Conservation (phyloP, 2,888 invertebrate species). For the Drosophila nigricruria region DNA sequence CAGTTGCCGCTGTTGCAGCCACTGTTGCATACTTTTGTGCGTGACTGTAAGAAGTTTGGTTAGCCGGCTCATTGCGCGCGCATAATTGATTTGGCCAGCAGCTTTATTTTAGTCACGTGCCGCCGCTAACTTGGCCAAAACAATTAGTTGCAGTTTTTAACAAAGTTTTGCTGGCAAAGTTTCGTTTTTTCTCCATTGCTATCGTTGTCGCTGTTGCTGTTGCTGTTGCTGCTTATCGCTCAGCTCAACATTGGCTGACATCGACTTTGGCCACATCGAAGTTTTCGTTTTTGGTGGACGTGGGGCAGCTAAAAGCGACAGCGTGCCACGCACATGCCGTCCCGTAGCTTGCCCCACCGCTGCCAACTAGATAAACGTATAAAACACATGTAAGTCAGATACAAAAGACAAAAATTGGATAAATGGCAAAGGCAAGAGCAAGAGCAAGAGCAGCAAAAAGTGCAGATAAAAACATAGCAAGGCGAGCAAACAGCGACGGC, state of each 20-base stretch:
- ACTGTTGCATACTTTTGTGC: slow-evolving; percentile 28
- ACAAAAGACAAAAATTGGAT: slow-evolving; percentile 54
- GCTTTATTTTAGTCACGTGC: slow-evolving; percentile 71
- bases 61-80: slow-evolving; percentile 62
- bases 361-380: slow-evolving; percentile 56
- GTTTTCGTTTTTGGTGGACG: slow-evolving; percentile 25
- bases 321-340: slow-evolving; percentile 35
- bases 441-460: neutral
- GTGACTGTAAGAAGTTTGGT: slow-evolving; percentile 27
- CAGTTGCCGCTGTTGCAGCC: slow-evolving; percentile 28
- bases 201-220: neutral
- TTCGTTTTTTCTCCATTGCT: slow-evolving; percentile 32
- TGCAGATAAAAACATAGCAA: slow-evolving; percentile 20
- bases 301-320: slow-evolving; percentile 44
- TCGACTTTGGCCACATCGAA: slow-evolving; percentile 44
- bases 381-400: slow-evolving; percentile 57
- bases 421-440: slow-evolving; percentile 19
- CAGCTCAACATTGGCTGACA: slow-evolving; percentile 37
- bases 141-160: slow-evolving; percentile 69
- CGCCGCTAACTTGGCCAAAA: slow-evolving; percentile 71
- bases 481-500: slow-evolving; percentile 10
- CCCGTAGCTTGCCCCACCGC: slow-evolving; percentile 35
- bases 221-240: slow-evolving; percentile 58
- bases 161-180: slow-evolving; percentile 62
- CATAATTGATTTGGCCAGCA: slow-evolving; percentile 66